Evolutionary conservation across 2,113 vertebrate genomes (phyloP).

Genomic region (Pristiophorus japonicus): DNA sequence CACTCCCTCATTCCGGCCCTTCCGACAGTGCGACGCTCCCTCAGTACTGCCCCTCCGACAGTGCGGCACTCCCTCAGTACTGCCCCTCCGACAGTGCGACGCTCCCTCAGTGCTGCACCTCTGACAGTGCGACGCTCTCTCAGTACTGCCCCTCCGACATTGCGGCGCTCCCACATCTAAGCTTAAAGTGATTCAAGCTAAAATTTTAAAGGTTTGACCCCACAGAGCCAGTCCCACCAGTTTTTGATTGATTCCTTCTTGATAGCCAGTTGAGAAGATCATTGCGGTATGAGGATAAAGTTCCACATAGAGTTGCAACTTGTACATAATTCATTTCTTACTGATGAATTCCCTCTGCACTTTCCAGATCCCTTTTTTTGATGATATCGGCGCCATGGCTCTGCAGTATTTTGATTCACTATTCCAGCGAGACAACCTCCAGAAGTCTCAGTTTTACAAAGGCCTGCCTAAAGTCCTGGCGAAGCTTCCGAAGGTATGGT

Average conservation of each 20-base stretch:
- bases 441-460: constrained; percentile 99
- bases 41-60: no score
- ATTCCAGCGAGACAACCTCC: constrained; percentile 96
- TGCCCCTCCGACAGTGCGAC: no score
- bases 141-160: no score
- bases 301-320: background rate
- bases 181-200: no score
- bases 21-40: no score
- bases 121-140: no score
- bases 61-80: no score
- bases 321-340: constrained; percentile 39
- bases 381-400: constrained; percentile 89
- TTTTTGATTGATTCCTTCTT: background rate
- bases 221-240: no score
- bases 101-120: no score
- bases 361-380: constrained; percentile 90
- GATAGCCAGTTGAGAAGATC: background rate
- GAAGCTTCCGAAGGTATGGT: constrained; percentile 84
- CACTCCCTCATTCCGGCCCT: no score
- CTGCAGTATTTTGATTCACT: constrained; percentile 96
- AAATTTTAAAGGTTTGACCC: no score
- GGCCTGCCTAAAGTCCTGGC: constrained; percentile 89
- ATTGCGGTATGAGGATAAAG: background rate
- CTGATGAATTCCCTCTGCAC: constrained; percentile 30
- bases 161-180: no score